Percentiles rank a stretch among this genome's conserved stretches.
These are phyloP conservation scores for Pituophis catenifer DNA, from an alignment of 2,113 vertebrate species.

Conservation along the genomic window DNA sequence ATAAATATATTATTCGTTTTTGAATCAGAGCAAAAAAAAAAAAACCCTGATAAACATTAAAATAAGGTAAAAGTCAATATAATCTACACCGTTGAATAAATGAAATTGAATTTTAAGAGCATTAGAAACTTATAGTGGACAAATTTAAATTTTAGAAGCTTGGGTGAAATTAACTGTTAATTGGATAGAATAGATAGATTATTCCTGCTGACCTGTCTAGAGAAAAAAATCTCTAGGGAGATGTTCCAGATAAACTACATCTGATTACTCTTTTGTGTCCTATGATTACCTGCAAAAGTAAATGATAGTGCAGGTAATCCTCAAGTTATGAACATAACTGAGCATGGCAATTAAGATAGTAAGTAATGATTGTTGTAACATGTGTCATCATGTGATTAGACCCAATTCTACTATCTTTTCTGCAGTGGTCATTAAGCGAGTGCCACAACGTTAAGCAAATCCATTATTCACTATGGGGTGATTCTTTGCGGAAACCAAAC, in stretches of 20 bases:
- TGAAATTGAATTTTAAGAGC: neutral
- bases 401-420: too few species aligned
- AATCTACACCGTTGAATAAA: neutral
- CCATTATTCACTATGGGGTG: too few species aligned
- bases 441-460: too few species aligned
- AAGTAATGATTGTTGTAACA: too few species aligned
- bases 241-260: neutral
- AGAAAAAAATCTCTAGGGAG: neutral
- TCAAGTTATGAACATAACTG: too few species aligned
- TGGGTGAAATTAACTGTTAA: neutral
- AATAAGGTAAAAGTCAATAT: neutral
- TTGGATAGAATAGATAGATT: neutral
- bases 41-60: neutral
- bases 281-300: neutral
- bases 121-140: neutral
- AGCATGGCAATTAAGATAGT: too few species aligned
- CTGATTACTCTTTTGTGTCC: neutral
- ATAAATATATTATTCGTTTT: neutral
- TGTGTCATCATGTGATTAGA: too few species aligned
- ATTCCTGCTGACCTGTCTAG: neutral
- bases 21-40: neutral
- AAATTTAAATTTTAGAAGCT: neutral
- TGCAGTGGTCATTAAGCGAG: too few species aligned
- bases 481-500: too few species aligned
- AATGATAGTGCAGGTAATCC: neutral